Evolutionary conservation across 2,113 vertebrate genomes (phyloP).

Genomic region (Lontra canadensis): DNA sequence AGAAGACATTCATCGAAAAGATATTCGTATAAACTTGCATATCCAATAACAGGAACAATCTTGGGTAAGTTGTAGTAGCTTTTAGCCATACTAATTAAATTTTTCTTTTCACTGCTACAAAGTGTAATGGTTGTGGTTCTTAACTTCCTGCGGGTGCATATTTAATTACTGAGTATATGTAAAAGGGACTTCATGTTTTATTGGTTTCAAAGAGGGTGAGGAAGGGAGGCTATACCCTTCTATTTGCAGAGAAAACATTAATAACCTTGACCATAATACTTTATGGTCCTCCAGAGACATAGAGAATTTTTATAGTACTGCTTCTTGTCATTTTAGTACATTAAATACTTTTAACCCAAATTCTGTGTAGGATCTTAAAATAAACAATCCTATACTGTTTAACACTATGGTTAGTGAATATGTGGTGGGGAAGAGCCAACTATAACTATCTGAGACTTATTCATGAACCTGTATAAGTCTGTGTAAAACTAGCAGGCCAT

Average conservation of each 20-base stretch:
- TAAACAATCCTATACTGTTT: neutral
- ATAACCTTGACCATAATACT: neutral
- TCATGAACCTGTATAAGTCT: neutral
- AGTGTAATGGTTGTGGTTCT: neutral
- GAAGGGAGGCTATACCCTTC: neutral
- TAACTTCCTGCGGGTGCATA: neutral
- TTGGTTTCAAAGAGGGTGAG: neutral
- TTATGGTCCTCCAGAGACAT: neutral
- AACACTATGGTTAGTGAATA: neutral
- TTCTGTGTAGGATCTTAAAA: neutral
- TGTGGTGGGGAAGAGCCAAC: neutral
- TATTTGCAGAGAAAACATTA: conserved; percentile 25
- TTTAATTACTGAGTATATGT: conserved; percentile 11
- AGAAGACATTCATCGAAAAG: neutral
- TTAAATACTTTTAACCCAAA: neutral
- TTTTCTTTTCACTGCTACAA: neutral
- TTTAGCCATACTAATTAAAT: neutral
- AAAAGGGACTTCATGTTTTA: neutral
- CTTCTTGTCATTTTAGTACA: neutral
- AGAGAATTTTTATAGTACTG: neutral
- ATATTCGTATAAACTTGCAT: neutral
- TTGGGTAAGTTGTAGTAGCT: neutral
- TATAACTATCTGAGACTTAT: neutral
- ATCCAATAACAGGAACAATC: neutral
- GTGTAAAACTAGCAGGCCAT: neutral